These are phyloP conservation scores for Chelmon rostratus DNA, from an alignment of 2,797 vertebrate genomes.

Conservation along the genomic window DNA sequence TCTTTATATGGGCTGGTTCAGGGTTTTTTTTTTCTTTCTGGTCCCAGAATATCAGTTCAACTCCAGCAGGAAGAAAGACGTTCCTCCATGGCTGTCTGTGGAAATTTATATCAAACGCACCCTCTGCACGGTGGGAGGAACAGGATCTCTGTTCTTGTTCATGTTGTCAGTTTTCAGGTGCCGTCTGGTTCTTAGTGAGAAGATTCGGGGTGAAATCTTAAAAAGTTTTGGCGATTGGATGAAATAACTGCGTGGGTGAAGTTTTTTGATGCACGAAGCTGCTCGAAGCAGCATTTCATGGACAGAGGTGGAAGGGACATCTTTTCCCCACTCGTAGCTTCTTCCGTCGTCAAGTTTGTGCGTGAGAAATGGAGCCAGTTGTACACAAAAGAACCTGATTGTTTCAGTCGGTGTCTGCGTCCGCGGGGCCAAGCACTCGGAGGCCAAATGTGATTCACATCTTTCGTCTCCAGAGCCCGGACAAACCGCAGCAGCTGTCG, in stretches of 20 bases:
- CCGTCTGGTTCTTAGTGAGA: neutral
- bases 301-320: too few relatives aligned
- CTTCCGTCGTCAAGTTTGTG: neutral
- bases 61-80: slow-evolving; percentile 15
- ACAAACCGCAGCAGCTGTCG: slow-evolving; percentile 66
- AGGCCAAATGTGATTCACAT: slow-evolving; percentile 50
- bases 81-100: slow-evolving; percentile 44
- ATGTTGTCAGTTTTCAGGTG: slow-evolving; percentile 25
- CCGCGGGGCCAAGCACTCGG: neutral
- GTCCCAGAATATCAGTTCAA: slow-evolving; percentile 18
- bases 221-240: neutral
- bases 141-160: neutral
- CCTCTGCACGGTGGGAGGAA: slow-evolving; percentile 20
- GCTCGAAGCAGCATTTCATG: neutral
- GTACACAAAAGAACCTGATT: neutral
- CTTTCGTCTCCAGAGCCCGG: slow-evolving; percentile 14
- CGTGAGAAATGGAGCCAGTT: neutral
- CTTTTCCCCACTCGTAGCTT: neutral
- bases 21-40: neutral
- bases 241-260: neutral
- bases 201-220: neutral
- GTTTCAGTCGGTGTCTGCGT: neutral
- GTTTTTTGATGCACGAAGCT: neutral
- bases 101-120: slow-evolving; percentile 38
- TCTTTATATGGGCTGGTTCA: slow-evolving; percentile 40